These are phyloP conservation scores for Chitala chitala DNA, from an alignment of 2,113 vertebrate genomes.

Conservation along the genomic window DNA sequence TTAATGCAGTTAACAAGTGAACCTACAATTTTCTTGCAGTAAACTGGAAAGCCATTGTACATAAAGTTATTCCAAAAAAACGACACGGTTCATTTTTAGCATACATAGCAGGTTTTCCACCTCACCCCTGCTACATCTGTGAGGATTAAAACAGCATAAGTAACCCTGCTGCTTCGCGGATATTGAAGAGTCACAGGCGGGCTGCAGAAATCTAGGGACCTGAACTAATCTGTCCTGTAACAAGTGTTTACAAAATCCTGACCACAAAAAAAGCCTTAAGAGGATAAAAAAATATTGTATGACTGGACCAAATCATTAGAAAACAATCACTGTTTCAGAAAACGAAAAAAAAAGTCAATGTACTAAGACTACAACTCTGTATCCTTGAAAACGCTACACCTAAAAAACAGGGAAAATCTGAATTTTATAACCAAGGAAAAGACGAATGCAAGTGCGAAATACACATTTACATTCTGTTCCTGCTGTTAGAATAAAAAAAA, in stretches of 20 bases:
- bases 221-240: not conserved
- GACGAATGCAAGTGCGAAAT: not conserved
- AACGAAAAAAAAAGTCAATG: not conserved
- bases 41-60: too few species aligned
- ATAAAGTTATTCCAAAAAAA: too few species aligned
- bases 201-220: not conserved
- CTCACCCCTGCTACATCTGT: not conserved
- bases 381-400: constrained; percentile 5
- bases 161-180: too few species aligned
- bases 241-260: not conserved
- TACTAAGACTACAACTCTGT: too few species aligned
- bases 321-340: not conserved
- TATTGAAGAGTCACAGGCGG: too few species aligned
- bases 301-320: too few species aligned
- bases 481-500: constrained; percentile 37
- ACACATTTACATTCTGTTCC: constrained; percentile 19
- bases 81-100: too few species aligned
- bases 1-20: too few species aligned
- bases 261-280: not conserved
- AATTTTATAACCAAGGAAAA: not conserved
- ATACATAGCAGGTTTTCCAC: not conserved
- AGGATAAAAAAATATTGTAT: too few species aligned
- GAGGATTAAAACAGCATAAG: too few species aligned
- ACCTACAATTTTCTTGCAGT: too few species aligned
- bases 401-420: constrained; percentile 11